Evolutionary conservation across 2,797 vertebrate species (phyloP), one percentile per base, ranked within the genome.

Genomic region (Ambastaia sidthimunki): DNA sequence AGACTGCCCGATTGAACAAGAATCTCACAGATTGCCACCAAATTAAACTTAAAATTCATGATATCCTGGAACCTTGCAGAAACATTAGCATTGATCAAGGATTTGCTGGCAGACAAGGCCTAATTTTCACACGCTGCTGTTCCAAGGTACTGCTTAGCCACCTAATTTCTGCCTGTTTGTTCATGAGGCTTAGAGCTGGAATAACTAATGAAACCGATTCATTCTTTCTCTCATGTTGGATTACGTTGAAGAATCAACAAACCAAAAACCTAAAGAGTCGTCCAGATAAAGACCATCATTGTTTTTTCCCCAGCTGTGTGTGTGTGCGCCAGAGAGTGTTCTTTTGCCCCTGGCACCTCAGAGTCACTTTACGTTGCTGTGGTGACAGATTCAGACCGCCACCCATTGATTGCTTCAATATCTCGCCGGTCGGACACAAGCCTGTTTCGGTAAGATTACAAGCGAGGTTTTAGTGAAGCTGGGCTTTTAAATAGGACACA

Each of bases 401-500:
- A 77, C 69, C 62, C 19, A 68, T 79, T 79, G 76, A 79, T 79
- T 63, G 76, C 68, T 55, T 71, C 76, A 79, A 71, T 79, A 79
- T 79, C 57, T 79, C 76, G 23, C 16, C 16, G 28, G 31, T 65
- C 37, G 57, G 74, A 71, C 63, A 28, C 50, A 74, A 62, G 71
- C 68, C 47, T 70, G 63, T 71, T 37, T 59, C 21, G 37, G 72
- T 52, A 28, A 81, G 80, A 79, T 81, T 75, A 71, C 80, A 74
- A 86, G 86, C 19, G 69, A 50, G 85, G 85, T 82, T 84, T 86
- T 75, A 70, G 59, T 67, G 11, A 13, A 90, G 77, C 70, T 41
- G 80, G 69, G 68, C 54, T 63, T 85, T 72, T 84, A 84, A 85
- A 89, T 88, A 80, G 84, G 71, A 55, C 81, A 78, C 80, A 80